These are phyloP conservation scores for Argyrosomus regius DNA, from an alignment of 2,797 vertebrate genomes.

Conservation along the genomic window DNA sequence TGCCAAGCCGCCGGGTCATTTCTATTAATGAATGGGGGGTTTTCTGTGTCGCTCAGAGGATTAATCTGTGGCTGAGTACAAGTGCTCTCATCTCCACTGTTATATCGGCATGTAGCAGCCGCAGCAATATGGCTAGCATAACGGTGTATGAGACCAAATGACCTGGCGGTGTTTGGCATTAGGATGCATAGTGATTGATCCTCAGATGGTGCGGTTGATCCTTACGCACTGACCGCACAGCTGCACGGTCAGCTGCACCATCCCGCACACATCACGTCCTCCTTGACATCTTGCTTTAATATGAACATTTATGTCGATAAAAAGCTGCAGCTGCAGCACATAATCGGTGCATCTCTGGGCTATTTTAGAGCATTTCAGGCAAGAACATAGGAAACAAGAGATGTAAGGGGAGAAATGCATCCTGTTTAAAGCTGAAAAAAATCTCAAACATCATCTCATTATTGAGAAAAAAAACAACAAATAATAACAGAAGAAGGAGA, in stretches of 20 bases:
- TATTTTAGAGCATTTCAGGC: neutral
- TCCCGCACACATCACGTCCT: conserved; percentile 27
- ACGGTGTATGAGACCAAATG: neutral
- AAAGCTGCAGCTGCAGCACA: conserved; percentile 12
- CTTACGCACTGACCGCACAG: conserved; percentile 9
- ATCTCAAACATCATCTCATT: neutral
- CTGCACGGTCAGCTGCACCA: conserved; percentile 54
- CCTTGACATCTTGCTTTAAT: neutral
- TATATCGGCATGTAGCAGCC: neutral
- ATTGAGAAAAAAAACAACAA: neutral
- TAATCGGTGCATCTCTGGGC: neutral
- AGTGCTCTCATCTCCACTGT: conserved; percentile 23
- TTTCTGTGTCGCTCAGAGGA: conserved; percentile 53
- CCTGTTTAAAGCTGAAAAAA: neutral
- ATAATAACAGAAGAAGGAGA: conserved; percentile 47
- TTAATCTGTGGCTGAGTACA: conserved; percentile 49
- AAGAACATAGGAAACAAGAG: neutral
- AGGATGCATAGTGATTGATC: conserved; percentile 31
- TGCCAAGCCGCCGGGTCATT: conserved; percentile 67
- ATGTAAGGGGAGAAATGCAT: neutral
- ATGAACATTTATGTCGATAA: neutral
- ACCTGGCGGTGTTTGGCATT: conserved; percentile 15
- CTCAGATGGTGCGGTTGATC: conserved; percentile 8
- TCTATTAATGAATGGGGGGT: conserved; percentile 37
- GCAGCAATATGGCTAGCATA: conserved; percentile 15